These are phyloP conservation scores for Prionchulus punctatus DNA, from an alignment of 2,888 invertebrate genomes.

Conservation along the genomic window DNA sequence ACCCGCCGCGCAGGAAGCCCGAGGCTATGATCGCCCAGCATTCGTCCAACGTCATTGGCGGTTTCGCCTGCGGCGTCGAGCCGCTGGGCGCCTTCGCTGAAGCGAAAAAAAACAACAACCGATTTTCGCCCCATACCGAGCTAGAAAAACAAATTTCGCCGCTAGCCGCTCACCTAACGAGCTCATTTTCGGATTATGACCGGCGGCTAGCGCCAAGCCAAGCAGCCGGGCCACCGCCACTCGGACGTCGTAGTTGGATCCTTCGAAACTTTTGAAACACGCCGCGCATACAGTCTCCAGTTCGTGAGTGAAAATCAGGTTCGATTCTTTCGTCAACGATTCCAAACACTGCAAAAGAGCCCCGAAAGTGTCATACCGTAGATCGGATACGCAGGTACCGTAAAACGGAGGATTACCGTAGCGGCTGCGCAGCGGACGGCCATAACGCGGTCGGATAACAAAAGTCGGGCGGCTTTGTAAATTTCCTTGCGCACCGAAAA, in stretches of 20 bases:
- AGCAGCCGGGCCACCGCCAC: constrained; percentile 79
- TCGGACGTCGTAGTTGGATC: constrained; percentile 74
- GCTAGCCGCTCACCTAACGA: too few species aligned
- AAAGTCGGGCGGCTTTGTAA: constrained; percentile 69
- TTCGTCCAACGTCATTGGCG: constrained; percentile 54
- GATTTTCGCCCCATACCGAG: too few species aligned
- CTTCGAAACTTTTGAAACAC: constrained; percentile 76
- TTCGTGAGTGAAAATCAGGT: constrained; percentile 57
- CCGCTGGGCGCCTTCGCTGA: neutral
- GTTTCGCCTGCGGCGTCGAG: neutral
- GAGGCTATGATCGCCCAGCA: constrained; percentile 74
- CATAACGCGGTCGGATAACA: constrained; percentile 75
- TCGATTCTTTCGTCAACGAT: constrained; percentile 70
- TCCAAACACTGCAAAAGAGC: constrained; percentile 57
- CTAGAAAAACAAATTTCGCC: too few species aligned
- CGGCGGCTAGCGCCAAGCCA: constrained; percentile 61
- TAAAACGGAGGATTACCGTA: constrained; percentile 37
- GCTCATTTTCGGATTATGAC: constrained; percentile 22
- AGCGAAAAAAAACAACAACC: neutral
- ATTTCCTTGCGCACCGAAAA: constrained; percentile 68
- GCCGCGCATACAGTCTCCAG: constrained; percentile 76
- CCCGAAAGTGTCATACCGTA: too few species aligned
- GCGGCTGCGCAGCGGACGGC: constrained; percentile 84
- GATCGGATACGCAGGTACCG: neutral
- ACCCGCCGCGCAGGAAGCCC: constrained; percentile 81